phyloP scores from a whole-genome alignment of 2,888 invertebrate genomes.

The Ormyrus thymus region DNA sequence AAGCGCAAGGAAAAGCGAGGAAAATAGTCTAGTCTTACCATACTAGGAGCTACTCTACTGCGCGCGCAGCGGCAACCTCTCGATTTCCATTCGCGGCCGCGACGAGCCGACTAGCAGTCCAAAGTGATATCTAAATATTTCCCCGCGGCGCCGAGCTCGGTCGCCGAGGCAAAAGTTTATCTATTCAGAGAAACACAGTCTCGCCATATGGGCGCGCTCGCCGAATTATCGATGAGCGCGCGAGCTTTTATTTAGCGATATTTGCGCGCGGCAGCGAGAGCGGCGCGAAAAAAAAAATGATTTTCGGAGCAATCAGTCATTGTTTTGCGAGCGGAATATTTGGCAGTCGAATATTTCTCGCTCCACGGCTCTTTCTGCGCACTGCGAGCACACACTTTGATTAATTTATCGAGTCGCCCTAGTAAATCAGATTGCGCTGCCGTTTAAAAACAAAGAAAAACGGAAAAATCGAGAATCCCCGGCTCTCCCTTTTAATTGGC shows the following conservation, averaged over 20 bases:
- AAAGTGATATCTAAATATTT: constrained; percentile 7
- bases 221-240: constrained; percentile 39
- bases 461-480: too few species aligned
- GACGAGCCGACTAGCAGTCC: too few species aligned
- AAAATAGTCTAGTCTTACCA: too few species aligned
- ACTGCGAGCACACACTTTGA: constrained; percentile 10
- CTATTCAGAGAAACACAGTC: constrained; percentile 7
- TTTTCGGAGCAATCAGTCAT: constrained; percentile 45
- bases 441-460: neutral
- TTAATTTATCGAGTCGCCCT: constrained; percentile 35
- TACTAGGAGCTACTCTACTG: too few species aligned
- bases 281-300: constrained; percentile 18
- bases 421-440: constrained; percentile 26
- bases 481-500: neutral
- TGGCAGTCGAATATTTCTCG: constrained; percentile 35
- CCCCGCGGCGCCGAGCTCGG: neutral
- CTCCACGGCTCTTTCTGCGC: constrained; percentile 7
- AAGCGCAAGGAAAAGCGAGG: too few species aligned
- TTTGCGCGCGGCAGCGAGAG: neutral
- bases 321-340: constrained; percentile 33
- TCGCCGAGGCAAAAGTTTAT: constrained; percentile 34
- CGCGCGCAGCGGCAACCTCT: too few species aligned
- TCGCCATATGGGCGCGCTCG: constrained; percentile 38
- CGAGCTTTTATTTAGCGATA: constrained; percentile 42
- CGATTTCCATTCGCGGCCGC: too few species aligned